Conservation (phyloP, 1,140 invertebrate species). For the Ostrea denselamellosa region DNA sequence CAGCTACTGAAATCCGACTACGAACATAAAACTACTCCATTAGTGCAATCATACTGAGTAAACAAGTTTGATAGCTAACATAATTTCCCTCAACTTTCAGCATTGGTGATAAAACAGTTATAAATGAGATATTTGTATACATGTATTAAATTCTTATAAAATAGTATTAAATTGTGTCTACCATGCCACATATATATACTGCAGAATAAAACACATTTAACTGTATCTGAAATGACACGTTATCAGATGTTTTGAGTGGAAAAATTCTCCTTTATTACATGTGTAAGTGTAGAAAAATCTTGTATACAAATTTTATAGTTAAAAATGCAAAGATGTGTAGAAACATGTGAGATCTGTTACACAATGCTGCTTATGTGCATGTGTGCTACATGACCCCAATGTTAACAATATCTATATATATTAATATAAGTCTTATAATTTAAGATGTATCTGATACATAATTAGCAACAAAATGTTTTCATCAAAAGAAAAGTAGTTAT, state of each 20-base stretch:
- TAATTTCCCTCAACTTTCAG: neutral
- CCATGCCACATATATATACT: neutral
- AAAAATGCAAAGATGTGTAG: slow-evolving; percentile 34
- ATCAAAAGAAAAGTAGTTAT: no score
- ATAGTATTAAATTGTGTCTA: neutral
- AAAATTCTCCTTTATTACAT: neutral
- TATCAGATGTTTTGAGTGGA: neutral
- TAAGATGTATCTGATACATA: no score
- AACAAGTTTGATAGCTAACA: neutral
- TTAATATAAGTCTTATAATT: no score
- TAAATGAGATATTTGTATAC: neutral
- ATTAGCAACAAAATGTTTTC: no score
- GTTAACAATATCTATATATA: no score
- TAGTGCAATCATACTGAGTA: neutral
- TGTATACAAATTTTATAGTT: neutral
- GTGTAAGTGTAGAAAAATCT: neutral
- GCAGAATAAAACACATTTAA: neutral
- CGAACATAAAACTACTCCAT: neutral
- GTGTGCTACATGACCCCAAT: no score
- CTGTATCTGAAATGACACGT: slow-evolving; percentile 3
- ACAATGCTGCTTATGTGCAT: no score
- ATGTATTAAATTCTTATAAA: neutral
- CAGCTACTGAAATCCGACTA: neutral
- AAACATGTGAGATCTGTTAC: neutral
- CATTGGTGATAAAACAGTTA: no score